phyloP scores from a whole-genome alignment of 1,140 invertebrate species.

The Anagrus nilaparvatae region DNA sequence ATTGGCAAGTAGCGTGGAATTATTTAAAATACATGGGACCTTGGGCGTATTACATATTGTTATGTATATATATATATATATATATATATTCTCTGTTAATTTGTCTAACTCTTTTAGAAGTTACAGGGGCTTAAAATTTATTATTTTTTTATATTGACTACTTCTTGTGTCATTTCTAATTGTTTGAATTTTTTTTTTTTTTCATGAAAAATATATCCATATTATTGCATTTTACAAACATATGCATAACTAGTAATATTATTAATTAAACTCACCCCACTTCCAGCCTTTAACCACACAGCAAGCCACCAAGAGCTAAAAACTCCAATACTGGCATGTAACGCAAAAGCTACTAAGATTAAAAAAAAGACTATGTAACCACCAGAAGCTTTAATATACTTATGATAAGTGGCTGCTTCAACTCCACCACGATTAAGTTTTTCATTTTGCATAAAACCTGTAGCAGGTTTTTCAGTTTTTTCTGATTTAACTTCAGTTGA shows the following conservation, averaged over 20 bases:
- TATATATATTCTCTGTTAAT: no score
- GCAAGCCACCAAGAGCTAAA: slow-evolving; percentile 62
- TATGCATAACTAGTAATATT: neutral
- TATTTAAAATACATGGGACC: no score
- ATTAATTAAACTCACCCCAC: slow-evolving; percentile 31
- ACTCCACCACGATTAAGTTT: slow-evolving; percentile 40
- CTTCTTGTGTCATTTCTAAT: no score
- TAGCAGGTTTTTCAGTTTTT: neutral
- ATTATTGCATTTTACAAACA: no score
- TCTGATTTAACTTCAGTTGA: neutral
- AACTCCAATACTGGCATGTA: slow-evolving; percentile 47
- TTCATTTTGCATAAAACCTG: slow-evolving; percentile 35
- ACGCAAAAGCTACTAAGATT: slow-evolving; percentile 45
- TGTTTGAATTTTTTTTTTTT: no score
- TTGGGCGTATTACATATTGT: no score
- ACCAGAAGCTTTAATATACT: slow-evolving; percentile 51
- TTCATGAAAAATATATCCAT: no score
- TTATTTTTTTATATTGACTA: no score
- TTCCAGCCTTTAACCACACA: slow-evolving; percentile 48
- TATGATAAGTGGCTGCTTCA: slow-evolving; percentile 37
- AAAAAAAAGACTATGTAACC: slow-evolving; percentile 43
- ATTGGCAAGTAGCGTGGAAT: no score
- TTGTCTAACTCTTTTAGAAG: no score
- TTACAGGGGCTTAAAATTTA: no score
- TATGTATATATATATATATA: no score